phyloP scores from a whole-genome alignment of 1,140 invertebrate species.

The Drosophila ogumai region DNA sequence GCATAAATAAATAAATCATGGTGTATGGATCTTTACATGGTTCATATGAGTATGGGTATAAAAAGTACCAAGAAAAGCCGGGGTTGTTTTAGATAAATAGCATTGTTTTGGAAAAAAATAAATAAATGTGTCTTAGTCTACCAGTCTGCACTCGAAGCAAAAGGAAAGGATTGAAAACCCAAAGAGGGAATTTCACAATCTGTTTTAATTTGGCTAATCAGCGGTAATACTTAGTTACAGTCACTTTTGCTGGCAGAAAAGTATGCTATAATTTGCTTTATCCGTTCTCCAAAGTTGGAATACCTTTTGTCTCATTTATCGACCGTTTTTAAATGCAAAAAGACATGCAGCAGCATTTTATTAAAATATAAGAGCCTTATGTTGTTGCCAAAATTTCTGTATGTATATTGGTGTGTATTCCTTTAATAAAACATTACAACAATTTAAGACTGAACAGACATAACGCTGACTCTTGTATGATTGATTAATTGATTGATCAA shows the following conservation, averaged over 20 bases:
- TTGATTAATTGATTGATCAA: too few species aligned
- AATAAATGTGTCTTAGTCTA: not conserved
- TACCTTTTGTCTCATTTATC: not conserved
- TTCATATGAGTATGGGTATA: not conserved
- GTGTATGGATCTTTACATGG: not conserved
- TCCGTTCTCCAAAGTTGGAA: not conserved
- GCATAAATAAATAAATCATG: slow-evolving; percentile 26
- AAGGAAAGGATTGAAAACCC: not conserved
- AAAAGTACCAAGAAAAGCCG: not conserved
- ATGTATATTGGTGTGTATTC: too few species aligned
- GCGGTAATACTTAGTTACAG: not conserved
- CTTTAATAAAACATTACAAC: too few species aligned
- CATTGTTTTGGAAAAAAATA: slow-evolving; percentile 2
- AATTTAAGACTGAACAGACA: too few species aligned
- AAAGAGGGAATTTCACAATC: not conserved
- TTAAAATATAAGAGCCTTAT: too few species aligned
- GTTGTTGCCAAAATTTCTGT: too few species aligned
- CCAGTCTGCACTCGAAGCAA: not conserved
- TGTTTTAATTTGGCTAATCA: not conserved
- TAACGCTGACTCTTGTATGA: too few species aligned
- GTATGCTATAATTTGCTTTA: not conserved
- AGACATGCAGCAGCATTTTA: too few species aligned
- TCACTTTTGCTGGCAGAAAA: not conserved
- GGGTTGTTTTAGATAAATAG: not conserved
- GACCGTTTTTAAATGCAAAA: too few species aligned